A percentile compares a stretch with the other conserved stretches of the same genome.
These are phyloP conservation scores for Moxostoma hubbsi DNA, from an alignment of 2,797 vertebrate species.

Conservation along the genomic window DNA sequence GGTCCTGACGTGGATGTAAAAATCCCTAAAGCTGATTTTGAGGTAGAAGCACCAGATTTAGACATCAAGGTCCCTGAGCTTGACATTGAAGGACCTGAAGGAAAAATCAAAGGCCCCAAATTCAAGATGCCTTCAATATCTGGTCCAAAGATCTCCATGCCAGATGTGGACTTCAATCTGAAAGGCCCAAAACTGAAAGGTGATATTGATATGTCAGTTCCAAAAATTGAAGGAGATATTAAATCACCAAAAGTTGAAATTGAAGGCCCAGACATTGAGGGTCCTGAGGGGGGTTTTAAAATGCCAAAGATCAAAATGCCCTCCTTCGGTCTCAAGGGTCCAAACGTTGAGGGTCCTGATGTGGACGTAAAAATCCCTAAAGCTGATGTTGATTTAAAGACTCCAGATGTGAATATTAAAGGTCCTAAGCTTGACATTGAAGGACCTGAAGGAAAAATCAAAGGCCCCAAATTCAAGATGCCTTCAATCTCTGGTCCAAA, in stretches of 20 bases:
- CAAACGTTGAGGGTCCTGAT: slow-evolving; percentile 62
- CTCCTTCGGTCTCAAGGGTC: slow-evolving; percentile 57
- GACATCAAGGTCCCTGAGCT: slow-evolving; percentile 3
- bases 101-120: slow-evolving; percentile 42
- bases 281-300: slow-evolving; percentile 25
- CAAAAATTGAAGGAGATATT: slow-evolving; percentile 4
- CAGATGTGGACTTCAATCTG: slow-evolving; percentile 9
- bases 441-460: too few relatives aligned
- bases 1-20: slow-evolving; percentile 11
- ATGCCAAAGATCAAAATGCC: slow-evolving; percentile 47
- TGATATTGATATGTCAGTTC: slow-evolving; percentile 4
- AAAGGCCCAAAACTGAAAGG: slow-evolving; percentile 36
- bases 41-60: slow-evolving; percentile 44
- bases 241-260: not conserved
- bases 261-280: slow-evolving; percentile 36
- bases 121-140: slow-evolving; percentile 23
- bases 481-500: slow-evolving; percentile 6
- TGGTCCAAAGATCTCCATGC: not conserved
- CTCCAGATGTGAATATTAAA: not conserved
- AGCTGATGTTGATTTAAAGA: slow-evolving; percentile 4
- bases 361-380: not conserved
- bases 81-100: slow-evolving; percentile 44
- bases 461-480: slow-evolving; percentile 30
- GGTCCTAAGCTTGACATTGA: slow-evolving; percentile 1
- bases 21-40: slow-evolving; percentile 43